Conservation (phyloP, 2,113 vertebrate species). For the Pluvianellus socialis region DNA sequence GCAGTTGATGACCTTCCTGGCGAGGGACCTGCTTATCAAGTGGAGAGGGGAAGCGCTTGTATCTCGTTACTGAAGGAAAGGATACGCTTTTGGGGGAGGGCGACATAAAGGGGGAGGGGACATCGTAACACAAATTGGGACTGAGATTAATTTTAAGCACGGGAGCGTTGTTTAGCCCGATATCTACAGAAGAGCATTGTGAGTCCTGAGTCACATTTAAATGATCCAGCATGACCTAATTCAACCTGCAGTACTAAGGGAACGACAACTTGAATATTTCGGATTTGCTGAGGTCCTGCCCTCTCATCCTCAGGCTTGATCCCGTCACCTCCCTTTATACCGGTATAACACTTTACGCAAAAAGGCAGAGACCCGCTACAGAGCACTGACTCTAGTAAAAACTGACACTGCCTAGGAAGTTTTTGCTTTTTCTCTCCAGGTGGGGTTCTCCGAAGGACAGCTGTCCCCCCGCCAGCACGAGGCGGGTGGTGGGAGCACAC, state of each 20-base stretch:
- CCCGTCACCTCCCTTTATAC: rapidly evolving
- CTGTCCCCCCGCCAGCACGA: not conserved
- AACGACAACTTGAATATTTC: not conserved
- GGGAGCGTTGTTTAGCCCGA: not conserved
- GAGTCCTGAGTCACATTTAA: not conserved
- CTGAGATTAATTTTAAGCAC: not conserved
- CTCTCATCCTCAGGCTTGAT: not conserved
- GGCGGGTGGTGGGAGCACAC: not conserved
- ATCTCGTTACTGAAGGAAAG: constrained; percentile 1
- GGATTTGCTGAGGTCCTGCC: not conserved
- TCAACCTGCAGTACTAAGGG: not conserved
- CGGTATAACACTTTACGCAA: not conserved
- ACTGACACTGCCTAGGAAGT: not conserved
- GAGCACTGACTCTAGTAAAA: not conserved
- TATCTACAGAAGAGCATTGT: not conserved
- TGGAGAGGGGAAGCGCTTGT: not conserved
- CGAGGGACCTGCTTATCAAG: constrained; percentile 28
- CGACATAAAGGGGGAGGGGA: not conserved
- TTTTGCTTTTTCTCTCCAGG: not conserved
- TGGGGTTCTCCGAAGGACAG: not conserved
- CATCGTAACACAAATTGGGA: not conserved
- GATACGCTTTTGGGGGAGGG: not conserved
- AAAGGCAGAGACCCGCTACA: not conserved
- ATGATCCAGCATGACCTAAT: not conserved
- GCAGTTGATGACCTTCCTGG: constrained; percentile 33